A percentile compares a stretch with the other conserved stretches of the same genome.
phyloP scores from a whole-genome alignment of 2,797 vertebrate species.

The Hippoglossus hippoglossus region DNA sequence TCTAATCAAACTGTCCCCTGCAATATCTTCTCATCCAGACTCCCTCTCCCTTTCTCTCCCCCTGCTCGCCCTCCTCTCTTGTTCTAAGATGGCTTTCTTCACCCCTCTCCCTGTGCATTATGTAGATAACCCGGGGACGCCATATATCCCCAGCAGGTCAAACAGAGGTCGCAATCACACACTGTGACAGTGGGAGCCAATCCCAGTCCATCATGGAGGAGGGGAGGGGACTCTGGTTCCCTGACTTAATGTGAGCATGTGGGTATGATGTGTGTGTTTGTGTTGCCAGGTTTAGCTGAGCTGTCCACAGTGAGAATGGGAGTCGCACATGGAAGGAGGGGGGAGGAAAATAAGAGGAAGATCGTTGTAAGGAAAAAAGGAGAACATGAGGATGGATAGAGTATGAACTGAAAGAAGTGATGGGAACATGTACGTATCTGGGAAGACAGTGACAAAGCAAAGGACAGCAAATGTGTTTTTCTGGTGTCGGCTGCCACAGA shows the following conservation, averaged over 20 bases:
- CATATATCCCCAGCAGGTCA: conserved; percentile 87
- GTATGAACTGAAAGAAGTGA: conserved; percentile 22
- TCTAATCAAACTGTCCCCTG: conserved; percentile 74
- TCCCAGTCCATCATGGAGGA: conserved; percentile 82
- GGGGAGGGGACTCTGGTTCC: conserved; percentile 36
- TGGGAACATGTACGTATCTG: conserved; percentile 15
- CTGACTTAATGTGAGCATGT: conserved; percentile 16
- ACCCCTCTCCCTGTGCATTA: conserved; percentile 86
- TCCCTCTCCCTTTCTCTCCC: conserved; percentile 18
- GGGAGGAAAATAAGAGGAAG: conserved; percentile 18
- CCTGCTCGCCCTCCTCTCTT: conserved; percentile 68
- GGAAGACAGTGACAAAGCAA: conserved; percentile 1
- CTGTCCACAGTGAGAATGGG: conserved; percentile 45
- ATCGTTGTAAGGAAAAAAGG: conserved; percentile 31
- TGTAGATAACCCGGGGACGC: conserved; percentile 84
- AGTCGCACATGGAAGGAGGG: conserved; percentile 40
- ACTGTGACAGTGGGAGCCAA: conserved; percentile 81
- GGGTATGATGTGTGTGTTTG: conserved; percentile 22
- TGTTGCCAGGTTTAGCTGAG: conserved; percentile 40
- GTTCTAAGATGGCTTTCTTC: conserved; percentile 77
- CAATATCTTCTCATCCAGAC: conserved; percentile 48
- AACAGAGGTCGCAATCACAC: conserved; percentile 86
- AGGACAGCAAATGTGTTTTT: background rate
- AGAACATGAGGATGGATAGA: conserved; percentile 11
- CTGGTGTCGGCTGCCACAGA: background rate